Conservation (phyloP, 2,113 vertebrate genomes). For the Plecotus auritus region DNA sequence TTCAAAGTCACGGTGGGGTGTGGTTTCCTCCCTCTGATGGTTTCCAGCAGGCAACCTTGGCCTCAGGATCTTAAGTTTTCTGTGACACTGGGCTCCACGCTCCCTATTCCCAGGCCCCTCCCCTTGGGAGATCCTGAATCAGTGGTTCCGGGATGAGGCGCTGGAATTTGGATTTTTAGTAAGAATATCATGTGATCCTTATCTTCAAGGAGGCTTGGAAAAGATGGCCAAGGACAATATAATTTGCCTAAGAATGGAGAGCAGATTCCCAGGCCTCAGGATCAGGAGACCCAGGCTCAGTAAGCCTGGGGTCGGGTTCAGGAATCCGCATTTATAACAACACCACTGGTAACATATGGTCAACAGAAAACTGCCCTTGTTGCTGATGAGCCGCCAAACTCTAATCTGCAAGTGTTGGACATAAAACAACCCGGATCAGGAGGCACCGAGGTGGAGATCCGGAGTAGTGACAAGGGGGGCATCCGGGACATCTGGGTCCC, state of each 20-base stretch:
- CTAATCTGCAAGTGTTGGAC: not conserved
- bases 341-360: not conserved
- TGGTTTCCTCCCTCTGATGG: slow-evolving; percentile 8
- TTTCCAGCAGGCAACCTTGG: slow-evolving; percentile 28
- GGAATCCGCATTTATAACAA: not conserved
- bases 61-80: not conserved
- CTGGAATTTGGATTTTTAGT: slow-evolving; percentile 4
- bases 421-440: not conserved
- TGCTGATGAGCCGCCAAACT: not conserved
- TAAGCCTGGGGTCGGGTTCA: not conserved
- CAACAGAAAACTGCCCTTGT: not conserved
- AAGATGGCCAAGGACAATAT: not conserved
- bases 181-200: not conserved
- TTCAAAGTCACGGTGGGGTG: not conserved
- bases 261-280: not conserved
- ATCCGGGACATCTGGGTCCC: accelerated
- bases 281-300: not conserved
- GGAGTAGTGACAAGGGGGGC: not conserved
- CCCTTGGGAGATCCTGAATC: not conserved
- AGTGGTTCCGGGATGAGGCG: not conserved
- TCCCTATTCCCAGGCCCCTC: not conserved
- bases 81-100: slow-evolving; percentile 5
- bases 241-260: not conserved
- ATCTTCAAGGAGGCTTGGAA: not conserved
- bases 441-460: not conserved